Conservation (phyloP, 2,888 invertebrate species). For the Drosophila fulvimacula region DNA sequence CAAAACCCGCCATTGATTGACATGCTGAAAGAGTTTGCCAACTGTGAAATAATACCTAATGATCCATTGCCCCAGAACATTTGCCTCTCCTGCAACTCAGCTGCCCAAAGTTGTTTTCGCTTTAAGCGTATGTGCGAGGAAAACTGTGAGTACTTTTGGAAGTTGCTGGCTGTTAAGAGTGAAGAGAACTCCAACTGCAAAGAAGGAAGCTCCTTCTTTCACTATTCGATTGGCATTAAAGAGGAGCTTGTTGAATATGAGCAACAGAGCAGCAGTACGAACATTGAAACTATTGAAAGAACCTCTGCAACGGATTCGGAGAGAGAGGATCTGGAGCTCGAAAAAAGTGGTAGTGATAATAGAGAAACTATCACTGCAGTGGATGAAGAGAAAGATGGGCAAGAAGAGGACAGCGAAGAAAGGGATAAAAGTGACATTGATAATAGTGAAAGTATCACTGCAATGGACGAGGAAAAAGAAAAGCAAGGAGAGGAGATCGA, state of each 20-base stretch:
- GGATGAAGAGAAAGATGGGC: no score
- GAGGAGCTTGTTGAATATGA: neutral
- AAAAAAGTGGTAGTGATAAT: no score
- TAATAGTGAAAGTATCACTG: no score
- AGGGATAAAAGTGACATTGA: neutral
- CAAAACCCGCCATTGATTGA: constrained; percentile 21
- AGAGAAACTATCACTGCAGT: no score
- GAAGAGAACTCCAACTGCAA: neutral
- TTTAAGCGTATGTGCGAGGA: constrained; percentile 31
- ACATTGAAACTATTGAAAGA: neutral
- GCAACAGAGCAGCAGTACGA: neutral
- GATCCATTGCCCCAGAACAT: constrained; percentile 33
- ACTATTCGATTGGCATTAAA: neutral
- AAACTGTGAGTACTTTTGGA: constrained; percentile 18
- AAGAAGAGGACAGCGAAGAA: neutral
- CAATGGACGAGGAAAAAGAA: no score
- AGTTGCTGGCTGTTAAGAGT: neutral
- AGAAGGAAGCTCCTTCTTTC: neutral
- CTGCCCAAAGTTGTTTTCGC: constrained; percentile 24
- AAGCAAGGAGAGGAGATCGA: neutral
- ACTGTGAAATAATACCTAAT: constrained; percentile 11
- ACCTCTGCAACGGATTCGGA: neutral
- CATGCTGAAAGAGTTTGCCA: constrained; percentile 21
- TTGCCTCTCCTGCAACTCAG: constrained; percentile 19
- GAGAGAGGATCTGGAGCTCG: neutral